Base-by-base conservation (phyloP, 2,113 vertebrate species). In the Orcinus orca region DNA sequence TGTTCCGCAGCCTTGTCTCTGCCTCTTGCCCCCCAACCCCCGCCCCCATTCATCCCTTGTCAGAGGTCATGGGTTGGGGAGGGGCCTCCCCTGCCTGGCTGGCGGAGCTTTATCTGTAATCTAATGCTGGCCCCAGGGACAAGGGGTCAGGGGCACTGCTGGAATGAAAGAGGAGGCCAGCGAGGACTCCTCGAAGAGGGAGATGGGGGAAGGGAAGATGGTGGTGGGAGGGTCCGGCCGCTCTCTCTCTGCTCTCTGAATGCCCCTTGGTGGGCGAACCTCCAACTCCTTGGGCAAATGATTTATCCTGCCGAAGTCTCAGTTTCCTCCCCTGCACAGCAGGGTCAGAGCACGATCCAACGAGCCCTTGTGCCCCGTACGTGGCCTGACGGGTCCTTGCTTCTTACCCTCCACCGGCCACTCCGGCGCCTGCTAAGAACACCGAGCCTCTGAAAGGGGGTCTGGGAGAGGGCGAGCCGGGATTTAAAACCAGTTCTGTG, bases 31-130 rank as follows among this genome's bases (percentile, higher is more conserved):
- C 21, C 1, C n/a, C 7, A 15, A 7, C 36, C 25, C 74, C 10
- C 1, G 20, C 44, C 58, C 55, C 8, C 13, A 67, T 67, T 79
- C 83, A 84, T 60, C 63, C 20, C 7, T 65, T 0, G 20, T 53
- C 62, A 41, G 87, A 88, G 83, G 88, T 97, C 96, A 71, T 3
- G 62, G 21, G 8, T 47, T 41, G 62, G 81, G 31, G 68, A 14
- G 20, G 91, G 31, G 20, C 21, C 81, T 63, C n/a, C 38, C 31
- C 60, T 21, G 67, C n/a, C 76, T 18, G 50, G 33, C 80, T 17
- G 38, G 31, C 25, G 44, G 58, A 71, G 31, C 85, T 41, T 90
- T 90, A 85, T 93, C 97, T 95, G 95, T 87, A 87, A 96, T 93
- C 86, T 82, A 95, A 93, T 1, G 58, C 90, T 50, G 60, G 76